Conservation (phyloP, 30 jellyfish, hydroid and myxozoan genomes). For the Pseudorhiza aurosa region DNA sequence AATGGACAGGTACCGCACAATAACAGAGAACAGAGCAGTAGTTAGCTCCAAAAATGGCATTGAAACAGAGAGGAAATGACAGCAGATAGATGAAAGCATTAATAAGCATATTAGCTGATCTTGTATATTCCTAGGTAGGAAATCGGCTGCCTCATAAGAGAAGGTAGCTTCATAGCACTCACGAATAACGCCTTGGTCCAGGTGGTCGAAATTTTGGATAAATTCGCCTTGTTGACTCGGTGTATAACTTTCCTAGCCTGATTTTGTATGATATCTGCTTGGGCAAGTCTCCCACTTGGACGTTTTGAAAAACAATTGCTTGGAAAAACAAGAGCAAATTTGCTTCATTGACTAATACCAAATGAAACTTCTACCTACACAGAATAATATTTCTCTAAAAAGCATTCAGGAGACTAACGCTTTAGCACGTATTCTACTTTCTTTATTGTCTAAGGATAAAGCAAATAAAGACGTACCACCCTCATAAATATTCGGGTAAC, state of each 20-base stretch:
- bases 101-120: too few species aligned
- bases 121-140: too few species aligned
- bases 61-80: too few species aligned
- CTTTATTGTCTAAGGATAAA: not conserved
- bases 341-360: not conserved
- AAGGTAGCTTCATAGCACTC: too few species aligned
- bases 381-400: too few species aligned
- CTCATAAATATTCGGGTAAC: not conserved
- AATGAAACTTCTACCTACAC: not conserved
- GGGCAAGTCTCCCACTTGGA: conserved; percentile 17
- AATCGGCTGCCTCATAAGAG: too few species aligned
- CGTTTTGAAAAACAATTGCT: conserved; percentile 45
- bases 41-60: too few species aligned
- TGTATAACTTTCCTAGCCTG: not conserved
- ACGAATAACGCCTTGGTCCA: conserved; percentile 18
- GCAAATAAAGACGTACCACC: conserved; percentile 32
- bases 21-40: too few species aligned
- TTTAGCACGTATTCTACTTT: not conserved
- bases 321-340: not conserved
- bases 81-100: too few species aligned
- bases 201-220: conserved; percentile 35
- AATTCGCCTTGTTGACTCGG: conserved; percentile 7
- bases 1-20: too few species aligned
- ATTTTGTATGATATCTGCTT: conserved; percentile 51
- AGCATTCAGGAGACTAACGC: not conserved